These are phyloP conservation scores for Anguilla megastoma DNA, from an alignment of 2,797 vertebrate genomes.

Conservation along the genomic window DNA sequence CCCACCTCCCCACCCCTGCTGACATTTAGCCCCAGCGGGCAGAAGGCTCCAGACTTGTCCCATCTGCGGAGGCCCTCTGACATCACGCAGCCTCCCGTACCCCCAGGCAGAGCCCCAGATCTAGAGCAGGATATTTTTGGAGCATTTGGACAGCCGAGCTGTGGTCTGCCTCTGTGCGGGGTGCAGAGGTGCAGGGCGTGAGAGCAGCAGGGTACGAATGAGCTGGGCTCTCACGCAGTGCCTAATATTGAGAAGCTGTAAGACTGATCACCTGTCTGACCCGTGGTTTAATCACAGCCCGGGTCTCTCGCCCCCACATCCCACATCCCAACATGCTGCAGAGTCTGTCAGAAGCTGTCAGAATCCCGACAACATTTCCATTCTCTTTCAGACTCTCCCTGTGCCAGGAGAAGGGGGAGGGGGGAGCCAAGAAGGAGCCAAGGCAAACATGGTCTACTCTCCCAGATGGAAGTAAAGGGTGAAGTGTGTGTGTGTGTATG, in stretches of 20 bases:
- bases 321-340: background rate
- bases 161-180: background rate
- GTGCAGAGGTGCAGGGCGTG: background rate
- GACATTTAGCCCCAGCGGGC: slow-evolving; percentile 5
- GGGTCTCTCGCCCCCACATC: background rate
- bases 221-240: background rate
- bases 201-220: slow-evolving; percentile 5
- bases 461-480: background rate
- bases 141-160: background rate
- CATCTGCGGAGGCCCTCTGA: background rate
- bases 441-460: background rate
- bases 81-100: background rate
- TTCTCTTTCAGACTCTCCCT: background rate
- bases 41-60: background rate
- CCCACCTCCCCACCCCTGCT: background rate
- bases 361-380: background rate
- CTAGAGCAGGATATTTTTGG: background rate
- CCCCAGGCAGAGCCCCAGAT: background rate
- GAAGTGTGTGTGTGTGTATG: background rate
- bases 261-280: slow-evolving; percentile 15
- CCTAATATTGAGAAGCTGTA: slow-evolving; percentile 9
- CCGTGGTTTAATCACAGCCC: background rate
- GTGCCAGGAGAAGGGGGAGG: background rate
- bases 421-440: background rate
- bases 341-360: background rate